Percentiles rank a stretch among this genome's conserved stretches.
These are phyloP conservation scores for Spermophilus dauricus DNA, from an alignment of 2,113 vertebrate genomes.

Conservation along the genomic window DNA sequence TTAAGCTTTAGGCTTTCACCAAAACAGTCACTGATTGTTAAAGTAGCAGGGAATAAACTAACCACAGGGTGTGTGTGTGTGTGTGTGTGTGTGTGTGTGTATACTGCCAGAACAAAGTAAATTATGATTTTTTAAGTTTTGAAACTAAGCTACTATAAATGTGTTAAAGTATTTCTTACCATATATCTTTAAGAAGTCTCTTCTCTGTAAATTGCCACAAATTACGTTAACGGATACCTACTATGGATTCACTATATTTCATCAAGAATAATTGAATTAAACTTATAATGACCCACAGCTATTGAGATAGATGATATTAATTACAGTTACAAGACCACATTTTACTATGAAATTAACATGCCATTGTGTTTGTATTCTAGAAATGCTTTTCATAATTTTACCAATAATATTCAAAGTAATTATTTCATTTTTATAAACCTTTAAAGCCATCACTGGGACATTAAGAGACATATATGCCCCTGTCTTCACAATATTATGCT, in stretches of 20 bases:
- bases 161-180: slow-evolving; percentile 52
- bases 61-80: slow-evolving; percentile 79
- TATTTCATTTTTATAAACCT: slow-evolving; percentile 61
- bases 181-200: slow-evolving; percentile 48
- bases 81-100: background rate
- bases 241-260: slow-evolving; percentile 68
- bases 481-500: slow-evolving; percentile 69
- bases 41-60: slow-evolving; percentile 88
- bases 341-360: slow-evolving; percentile 68
- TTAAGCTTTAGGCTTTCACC: slow-evolving; percentile 91
- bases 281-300: slow-evolving; percentile 68
- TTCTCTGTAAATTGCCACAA: background rate
- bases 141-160: slow-evolving; percentile 53
- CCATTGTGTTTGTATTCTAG: slow-evolving; percentile 72
- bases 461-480: slow-evolving; percentile 53
- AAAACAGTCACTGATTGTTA: slow-evolving; percentile 90
- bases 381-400: slow-evolving; percentile 67
- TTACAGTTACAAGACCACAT: slow-evolving; percentile 54
- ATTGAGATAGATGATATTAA: slow-evolving; percentile 69
- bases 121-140: slow-evolving; percentile 58
- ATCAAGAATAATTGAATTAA: slow-evolving; percentile 79
- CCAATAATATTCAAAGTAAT: slow-evolving; percentile 63
- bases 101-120: slow-evolving; percentile 32
- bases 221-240: slow-evolving; percentile 52
- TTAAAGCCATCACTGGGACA: slow-evolving; percentile 58